Percentiles rank a stretch among this genome's conserved stretches.
Conservation (phyloP, 2,888 invertebrate species). For the Epiblema foenella region DNA sequence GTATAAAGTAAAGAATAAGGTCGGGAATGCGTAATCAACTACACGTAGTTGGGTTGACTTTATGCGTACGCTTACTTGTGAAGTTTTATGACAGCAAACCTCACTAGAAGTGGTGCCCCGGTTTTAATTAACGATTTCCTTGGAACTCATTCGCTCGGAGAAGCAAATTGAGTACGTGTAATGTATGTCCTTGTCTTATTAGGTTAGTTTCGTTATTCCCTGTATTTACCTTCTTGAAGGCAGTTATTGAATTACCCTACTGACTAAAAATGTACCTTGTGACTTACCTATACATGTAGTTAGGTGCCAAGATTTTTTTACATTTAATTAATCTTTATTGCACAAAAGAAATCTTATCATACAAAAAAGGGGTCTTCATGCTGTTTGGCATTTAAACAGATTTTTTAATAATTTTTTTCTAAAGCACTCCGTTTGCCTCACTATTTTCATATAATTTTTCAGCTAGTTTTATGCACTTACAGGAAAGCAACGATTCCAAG, state of each 20-base stretch:
- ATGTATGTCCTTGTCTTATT: constrained; percentile 26
- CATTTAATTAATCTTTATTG: too few relatives aligned
- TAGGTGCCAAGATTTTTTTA: too few relatives aligned
- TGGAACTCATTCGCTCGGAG: constrained; percentile 58
- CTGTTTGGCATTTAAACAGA: too few relatives aligned
- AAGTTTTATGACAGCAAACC: constrained; percentile 72
- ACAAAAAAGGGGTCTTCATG: too few relatives aligned
- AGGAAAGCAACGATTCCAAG: too few relatives aligned
- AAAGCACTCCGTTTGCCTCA: too few relatives aligned
- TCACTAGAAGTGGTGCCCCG: constrained; percentile 64
- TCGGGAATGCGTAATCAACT: constrained; percentile 46
- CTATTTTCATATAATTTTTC: too few relatives aligned
- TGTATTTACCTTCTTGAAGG: background rate
- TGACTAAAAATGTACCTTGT: background rate
- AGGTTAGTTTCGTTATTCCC: constrained; percentile 32
- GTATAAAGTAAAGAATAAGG: constrained; percentile 46
- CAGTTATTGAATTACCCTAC: background rate
- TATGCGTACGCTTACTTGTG: constrained; percentile 51
- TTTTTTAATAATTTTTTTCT: too few relatives aligned
- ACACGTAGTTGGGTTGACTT: constrained; percentile 50
- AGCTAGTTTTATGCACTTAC: too few relatives aligned
- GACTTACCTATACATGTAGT: too few relatives aligned
- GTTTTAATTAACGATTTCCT: constrained; percentile 73
- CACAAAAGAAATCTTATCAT: too few relatives aligned
- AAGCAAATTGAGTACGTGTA: constrained; percentile 50